Evolutionary conservation across 2,797 vertebrate species (phyloP).

Genomic region (Urosaurus nigricauda): DNA sequence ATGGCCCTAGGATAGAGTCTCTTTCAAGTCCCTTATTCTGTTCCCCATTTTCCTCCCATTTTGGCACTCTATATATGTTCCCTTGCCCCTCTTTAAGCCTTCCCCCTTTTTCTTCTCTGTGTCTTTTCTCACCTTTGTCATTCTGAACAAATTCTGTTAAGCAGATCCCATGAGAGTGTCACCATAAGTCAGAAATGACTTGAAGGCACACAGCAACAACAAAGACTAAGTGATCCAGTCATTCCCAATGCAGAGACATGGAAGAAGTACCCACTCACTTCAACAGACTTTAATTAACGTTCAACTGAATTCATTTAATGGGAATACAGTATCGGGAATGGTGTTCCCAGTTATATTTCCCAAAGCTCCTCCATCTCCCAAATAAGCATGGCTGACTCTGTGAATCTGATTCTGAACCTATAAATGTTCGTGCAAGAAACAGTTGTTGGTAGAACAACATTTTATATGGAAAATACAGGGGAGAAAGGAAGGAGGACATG

Average conservation of each 20-base stretch:
- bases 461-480: slow-evolving; percentile 65
- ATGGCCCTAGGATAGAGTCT: too few relatives aligned
- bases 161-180: too few relatives aligned
- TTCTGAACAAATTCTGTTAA: too few relatives aligned
- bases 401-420: slow-evolving; percentile 39
- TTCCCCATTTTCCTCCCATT: too few relatives aligned
- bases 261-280: background rate
- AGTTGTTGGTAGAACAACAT: slow-evolving; percentile 66
- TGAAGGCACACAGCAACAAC: too few relatives aligned
- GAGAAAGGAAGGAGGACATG: slow-evolving; percentile 39
- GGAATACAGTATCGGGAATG: background rate
- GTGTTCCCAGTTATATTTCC: background rate
- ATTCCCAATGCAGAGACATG: background rate
- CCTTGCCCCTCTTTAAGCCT: too few relatives aligned
- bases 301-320: background rate
- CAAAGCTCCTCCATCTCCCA: background rate
- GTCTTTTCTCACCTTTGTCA: too few relatives aligned
- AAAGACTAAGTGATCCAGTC: background rate
- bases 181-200: too few relatives aligned
- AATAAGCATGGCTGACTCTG: slow-evolving; percentile 40
- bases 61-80: too few relatives aligned
- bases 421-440: slow-evolving; percentile 16
- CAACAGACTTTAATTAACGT: background rate
- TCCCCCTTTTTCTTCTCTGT: too few relatives aligned
- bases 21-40: too few relatives aligned